A percentile compares a stretch with the other conserved stretches of the same genome.
phyloP scores from a whole-genome alignment of 2,888 invertebrate genomes.

The Vesta saturnalis region DNA sequence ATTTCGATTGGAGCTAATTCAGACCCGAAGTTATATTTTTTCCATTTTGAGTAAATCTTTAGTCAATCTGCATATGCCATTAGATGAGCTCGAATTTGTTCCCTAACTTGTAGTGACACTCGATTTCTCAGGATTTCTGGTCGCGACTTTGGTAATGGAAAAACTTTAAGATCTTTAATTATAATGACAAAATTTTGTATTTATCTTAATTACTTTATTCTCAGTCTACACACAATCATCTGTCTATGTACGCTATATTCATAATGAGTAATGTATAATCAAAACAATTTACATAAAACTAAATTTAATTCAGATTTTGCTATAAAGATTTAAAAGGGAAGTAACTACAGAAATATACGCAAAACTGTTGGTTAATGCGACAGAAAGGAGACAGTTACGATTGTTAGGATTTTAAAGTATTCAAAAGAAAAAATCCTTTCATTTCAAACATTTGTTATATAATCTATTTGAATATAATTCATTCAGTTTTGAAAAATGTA shows the following conservation, averaged over 20 bases:
- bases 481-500: too few species aligned
- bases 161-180: constrained; percentile 28
- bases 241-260: too few species aligned
- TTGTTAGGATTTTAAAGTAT: background rate
- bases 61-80: constrained; percentile 45
- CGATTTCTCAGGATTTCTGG: constrained; percentile 26
- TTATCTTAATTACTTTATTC: background rate
- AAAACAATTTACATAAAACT: background rate
- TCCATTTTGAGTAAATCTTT: constrained; percentile 40
- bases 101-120: constrained; percentile 33
- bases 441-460: too few species aligned
- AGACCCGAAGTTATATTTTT: constrained; percentile 43
- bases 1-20: constrained; percentile 35
- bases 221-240: too few species aligned
- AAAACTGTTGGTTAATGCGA: too few species aligned
- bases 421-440: background rate
- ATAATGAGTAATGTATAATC: background rate
- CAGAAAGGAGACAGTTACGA: too few species aligned
- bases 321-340: too few species aligned
- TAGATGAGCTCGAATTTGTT: constrained; percentile 44
- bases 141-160: constrained; percentile 29
- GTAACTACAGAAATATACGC: too few species aligned
- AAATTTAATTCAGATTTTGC: background rate
- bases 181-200: constrained; percentile 17
- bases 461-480: too few species aligned